Percentiles rank a stretch among this genome's conserved stretches.
phyloP scores from a whole-genome alignment of 2,113 vertebrate genomes.

The Tapirus terrestris region DNA sequence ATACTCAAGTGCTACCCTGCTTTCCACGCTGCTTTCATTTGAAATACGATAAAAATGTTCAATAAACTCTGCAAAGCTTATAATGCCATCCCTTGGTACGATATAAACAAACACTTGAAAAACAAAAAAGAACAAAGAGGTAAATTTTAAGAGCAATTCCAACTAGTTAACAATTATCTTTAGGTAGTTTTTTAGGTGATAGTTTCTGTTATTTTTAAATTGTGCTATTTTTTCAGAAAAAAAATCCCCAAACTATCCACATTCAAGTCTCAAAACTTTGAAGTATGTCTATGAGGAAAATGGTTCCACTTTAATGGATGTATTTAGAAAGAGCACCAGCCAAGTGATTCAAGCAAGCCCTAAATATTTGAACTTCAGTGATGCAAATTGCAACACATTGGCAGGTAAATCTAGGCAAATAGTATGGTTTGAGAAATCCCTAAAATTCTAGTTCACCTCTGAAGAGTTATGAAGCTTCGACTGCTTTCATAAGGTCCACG shows the following conservation, averaged over 20 bases:
- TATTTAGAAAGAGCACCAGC: background rate
- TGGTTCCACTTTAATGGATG: background rate
- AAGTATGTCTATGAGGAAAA: background rate
- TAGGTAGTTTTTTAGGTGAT: background rate
- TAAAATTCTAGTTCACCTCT: background rate
- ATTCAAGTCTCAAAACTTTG: background rate
- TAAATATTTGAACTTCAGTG: background rate
- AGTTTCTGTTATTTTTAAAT: conserved; percentile 41
- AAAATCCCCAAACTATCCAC: background rate
- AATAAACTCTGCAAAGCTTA: background rate
- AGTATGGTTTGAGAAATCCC: background rate
- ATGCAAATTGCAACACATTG: background rate
- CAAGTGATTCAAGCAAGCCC: background rate
- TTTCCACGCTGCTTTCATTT: background rate
- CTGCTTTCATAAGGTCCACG: background rate
- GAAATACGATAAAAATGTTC: background rate
- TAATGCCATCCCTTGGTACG: background rate
- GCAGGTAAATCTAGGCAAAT: background rate
- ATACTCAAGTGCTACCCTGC: background rate
- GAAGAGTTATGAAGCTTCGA: background rate
- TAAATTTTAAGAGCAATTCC: background rate
- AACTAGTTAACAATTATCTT: background rate
- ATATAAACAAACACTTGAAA: background rate
- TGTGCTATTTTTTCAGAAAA: background rate
- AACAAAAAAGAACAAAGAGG: background rate